Evolutionary conservation across 2,888 invertebrate species (phyloP).

Genomic region (Drosophila barbarae): DNA sequence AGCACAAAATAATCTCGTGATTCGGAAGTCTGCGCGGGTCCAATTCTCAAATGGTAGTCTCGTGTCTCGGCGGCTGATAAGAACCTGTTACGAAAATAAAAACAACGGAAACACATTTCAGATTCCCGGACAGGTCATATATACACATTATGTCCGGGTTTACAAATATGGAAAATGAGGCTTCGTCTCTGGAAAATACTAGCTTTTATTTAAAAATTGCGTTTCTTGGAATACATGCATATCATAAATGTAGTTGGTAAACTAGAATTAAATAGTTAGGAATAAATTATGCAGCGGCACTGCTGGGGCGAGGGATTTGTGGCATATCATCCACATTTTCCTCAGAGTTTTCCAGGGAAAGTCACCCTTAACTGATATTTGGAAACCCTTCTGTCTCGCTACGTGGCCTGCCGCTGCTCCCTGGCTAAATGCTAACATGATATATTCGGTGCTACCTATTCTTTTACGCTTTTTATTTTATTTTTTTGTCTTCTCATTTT

Average conservation of each 20-base stretch:
- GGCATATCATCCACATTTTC: background rate
- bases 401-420: background rate
- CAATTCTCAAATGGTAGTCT: conserved; percentile 25
- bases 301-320: background rate
- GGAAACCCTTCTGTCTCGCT: background rate
- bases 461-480: conserved; percentile 18
- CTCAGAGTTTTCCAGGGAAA: background rate
- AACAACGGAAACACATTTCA: conserved; percentile 37
- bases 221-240: conserved; percentile 26
- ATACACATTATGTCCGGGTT: conserved; percentile 26
- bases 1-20: conserved; percentile 30
- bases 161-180: background rate
- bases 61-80: conserved; percentile 35
- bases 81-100: conserved; percentile 23
- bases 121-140: background rate
- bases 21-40: conserved; percentile 7
- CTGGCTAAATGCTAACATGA: conserved; percentile 43
- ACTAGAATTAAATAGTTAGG: conserved; percentile 16
- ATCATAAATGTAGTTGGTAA: conserved; percentile 2
- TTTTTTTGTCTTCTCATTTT: conserved; percentile 36
- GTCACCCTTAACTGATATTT: conserved; percentile 11
- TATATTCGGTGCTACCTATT: conserved; percentile 17
- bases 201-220: conserved; percentile 31
- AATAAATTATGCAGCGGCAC: conserved; percentile 24
- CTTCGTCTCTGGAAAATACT: conserved; percentile 20